These are phyloP conservation scores for Apistogramma diplotaenia DNA, from an alignment of 2,113 vertebrate species.

Conservation along the genomic window DNA sequence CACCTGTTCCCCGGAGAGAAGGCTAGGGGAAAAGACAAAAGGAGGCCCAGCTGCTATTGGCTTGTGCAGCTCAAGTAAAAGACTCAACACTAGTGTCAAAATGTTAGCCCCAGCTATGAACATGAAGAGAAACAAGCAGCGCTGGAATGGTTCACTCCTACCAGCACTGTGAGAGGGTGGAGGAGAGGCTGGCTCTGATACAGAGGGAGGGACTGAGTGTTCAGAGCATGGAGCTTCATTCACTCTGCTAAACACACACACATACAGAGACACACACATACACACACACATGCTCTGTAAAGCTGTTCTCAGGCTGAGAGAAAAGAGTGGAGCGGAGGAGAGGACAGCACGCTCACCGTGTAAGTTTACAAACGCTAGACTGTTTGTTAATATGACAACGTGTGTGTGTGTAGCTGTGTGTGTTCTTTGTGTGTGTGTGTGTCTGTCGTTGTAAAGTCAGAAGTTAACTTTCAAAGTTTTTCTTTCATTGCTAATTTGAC, in stretches of 20 bases:
- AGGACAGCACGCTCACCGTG: slow-evolving; percentile 35
- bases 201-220: slow-evolving; percentile 59
- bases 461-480: background rate
- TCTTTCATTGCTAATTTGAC: background rate
- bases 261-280: slow-evolving; percentile 56
- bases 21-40: background rate
- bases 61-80: background rate
- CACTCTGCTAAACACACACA: slow-evolving; percentile 66
- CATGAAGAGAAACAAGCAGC: background rate
- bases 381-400: background rate
- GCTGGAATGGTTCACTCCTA: slow-evolving; percentile 28
- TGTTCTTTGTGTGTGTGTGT: background rate
- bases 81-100: background rate
- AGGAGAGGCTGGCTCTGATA: slow-evolving; percentile 57
- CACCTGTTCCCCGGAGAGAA: slow-evolving; percentile 45
- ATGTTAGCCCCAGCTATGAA: background rate
- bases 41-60: background rate
- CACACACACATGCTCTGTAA: slow-evolving; percentile 21
- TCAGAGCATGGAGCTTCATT: slow-evolving; percentile 75
- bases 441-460: background rate
- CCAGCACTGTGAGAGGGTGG: slow-evolving; percentile 56
- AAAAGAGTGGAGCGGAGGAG: slow-evolving; percentile 40
- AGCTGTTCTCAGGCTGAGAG: slow-evolving; percentile 56
- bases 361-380: slow-evolving; percentile 45
- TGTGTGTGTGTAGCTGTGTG: background rate